Percentiles rank a stretch among this genome's conserved stretches.
Conservation (phyloP, 2,797 vertebrate genomes). For the Manis javanica region DNA sequence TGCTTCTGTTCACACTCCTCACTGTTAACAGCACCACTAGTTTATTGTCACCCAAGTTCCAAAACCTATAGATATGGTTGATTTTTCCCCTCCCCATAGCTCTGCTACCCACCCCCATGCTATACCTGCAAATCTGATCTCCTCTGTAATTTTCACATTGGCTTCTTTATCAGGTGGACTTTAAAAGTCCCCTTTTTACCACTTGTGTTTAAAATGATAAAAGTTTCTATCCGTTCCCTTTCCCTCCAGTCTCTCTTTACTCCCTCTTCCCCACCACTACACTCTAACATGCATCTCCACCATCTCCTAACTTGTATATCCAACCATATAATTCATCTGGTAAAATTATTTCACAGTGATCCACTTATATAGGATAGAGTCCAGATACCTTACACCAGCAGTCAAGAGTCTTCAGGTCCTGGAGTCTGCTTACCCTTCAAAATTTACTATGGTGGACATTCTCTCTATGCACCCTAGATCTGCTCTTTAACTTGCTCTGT, state of each 20-base stretch:
- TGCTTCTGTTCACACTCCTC: background rate
- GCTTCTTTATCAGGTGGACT: background rate
- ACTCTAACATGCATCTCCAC: background rate
- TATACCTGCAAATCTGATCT: background rate
- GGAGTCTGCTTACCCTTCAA: background rate
- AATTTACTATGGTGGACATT: background rate
- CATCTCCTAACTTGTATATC: background rate
- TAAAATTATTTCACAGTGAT: constrained; percentile 11
- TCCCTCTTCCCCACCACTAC: background rate
- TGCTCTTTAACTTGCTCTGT: background rate
- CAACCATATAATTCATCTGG: background rate
- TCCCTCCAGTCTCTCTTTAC: background rate
- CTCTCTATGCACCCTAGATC: background rate
- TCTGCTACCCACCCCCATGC: background rate
- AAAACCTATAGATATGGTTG: background rate
- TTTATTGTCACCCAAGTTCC: background rate
- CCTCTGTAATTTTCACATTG: background rate
- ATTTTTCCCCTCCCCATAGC: background rate
- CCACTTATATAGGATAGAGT: background rate
- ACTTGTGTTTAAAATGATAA: background rate
- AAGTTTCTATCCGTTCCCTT: background rate
- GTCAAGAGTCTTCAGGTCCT: background rate
- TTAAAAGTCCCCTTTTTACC: background rate
- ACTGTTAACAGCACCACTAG: background rate
- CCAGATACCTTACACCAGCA: background rate